Evolutionary conservation across 2,113 vertebrate genomes (phyloP).

Genomic region (Orthochromis indermauri): DNA sequence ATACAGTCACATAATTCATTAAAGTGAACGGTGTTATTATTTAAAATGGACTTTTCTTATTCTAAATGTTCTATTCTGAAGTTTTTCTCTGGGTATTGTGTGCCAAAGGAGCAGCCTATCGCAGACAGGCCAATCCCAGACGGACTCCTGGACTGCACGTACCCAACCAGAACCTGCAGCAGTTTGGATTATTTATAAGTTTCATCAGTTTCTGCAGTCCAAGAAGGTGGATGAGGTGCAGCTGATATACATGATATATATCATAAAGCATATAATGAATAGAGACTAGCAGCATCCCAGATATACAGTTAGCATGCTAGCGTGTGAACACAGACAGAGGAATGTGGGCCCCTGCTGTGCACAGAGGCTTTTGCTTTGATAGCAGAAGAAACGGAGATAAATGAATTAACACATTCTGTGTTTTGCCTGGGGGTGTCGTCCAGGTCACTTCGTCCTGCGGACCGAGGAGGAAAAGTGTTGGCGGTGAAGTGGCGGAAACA

Average conservation of each 20-base stretch:
- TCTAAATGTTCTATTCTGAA: neutral
- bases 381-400: neutral
- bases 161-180: neutral
- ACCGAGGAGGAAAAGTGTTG: neutral
- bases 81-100: neutral
- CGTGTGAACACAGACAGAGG: neutral
- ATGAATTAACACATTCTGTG: neutral
- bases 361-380: neutral
- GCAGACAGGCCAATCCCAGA: neutral
- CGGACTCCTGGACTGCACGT: neutral
- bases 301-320: neutral
- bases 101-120: neutral
- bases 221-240: neutral
- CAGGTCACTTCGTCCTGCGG: constrained; percentile 6
- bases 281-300: neutral
- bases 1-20: neutral
- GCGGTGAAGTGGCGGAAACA: neutral
- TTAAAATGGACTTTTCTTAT: neutral
- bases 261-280: neutral
- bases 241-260: neutral
- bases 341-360: neutral
- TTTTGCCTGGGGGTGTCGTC: neutral
- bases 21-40: rapidly evolving
- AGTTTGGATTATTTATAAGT: neutral
- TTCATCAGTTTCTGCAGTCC: neutral